Conservation (phyloP, 2,113 vertebrate species). For the Melanocharis versteri region DNA sequence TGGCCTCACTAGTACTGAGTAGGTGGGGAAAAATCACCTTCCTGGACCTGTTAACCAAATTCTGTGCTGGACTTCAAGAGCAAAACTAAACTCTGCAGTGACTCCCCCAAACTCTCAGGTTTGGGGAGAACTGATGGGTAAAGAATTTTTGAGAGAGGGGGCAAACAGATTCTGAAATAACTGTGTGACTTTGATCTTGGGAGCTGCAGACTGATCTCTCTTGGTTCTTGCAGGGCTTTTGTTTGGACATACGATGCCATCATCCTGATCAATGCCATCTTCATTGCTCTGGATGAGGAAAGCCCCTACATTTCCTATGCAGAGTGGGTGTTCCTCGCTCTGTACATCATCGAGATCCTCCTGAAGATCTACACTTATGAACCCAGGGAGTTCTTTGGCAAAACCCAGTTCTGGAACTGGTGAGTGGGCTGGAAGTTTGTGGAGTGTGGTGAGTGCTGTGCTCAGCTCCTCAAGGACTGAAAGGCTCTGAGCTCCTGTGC, state of each 20-base stretch:
- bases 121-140: background rate
- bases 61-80: background rate
- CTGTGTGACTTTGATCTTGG: background rate
- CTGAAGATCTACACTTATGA: constrained; percentile 90
- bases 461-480: background rate
- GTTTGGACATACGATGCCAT: constrained; percentile 85
- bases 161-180: background rate
- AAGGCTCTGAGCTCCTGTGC: background rate
- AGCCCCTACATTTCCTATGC: constrained; percentile 79
- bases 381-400: constrained; percentile 82
- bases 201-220: background rate
- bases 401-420: constrained; percentile 94
- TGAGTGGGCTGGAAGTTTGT: constrained; percentile 46
- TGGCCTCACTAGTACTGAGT: background rate
- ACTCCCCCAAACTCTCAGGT: background rate
- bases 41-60: background rate
- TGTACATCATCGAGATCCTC: constrained; percentile 89
- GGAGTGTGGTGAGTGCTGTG: background rate
- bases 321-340: constrained; percentile 86
- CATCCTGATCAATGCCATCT: constrained; percentile 88
- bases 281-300: constrained; percentile 90
- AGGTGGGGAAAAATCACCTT: background rate
- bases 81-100: background rate
- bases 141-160: background rate
- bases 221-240: constrained; percentile 66